A percentile compares a stretch with the other conserved stretches of the same genome.
Evolutionary conservation across 2,888 invertebrate genomes (phyloP).

Genomic region (Acanthosepion esculentum): DNA sequence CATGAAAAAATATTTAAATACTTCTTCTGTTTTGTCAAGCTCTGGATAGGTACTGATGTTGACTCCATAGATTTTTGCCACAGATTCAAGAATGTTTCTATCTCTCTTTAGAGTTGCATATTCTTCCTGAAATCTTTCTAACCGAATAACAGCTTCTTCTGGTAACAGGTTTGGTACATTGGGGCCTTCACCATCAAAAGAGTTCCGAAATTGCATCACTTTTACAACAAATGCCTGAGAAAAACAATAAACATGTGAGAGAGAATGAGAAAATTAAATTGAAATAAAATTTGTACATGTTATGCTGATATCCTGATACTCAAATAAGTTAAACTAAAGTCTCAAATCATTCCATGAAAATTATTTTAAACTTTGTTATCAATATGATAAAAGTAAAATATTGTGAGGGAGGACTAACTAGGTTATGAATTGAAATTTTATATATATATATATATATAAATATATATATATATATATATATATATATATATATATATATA

Average conservation of each 20-base stretch:
- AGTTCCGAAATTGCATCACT: constrained; percentile 75
- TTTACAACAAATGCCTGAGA: constrained; percentile 75
- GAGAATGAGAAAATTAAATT: no score
- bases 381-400: no score
- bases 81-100: constrained; percentile 74
- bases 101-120: constrained; percentile 72
- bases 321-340: no score
- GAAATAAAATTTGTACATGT: no score
- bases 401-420: no score
- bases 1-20: constrained; percentile 52
- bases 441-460: no score
- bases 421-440: no score
- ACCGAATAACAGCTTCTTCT: constrained; percentile 71
- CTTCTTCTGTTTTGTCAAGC: constrained; percentile 75
- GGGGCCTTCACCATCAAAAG: constrained; percentile 75
- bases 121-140: constrained; percentile 73
- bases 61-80: constrained; percentile 75
- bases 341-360: no score
- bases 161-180: constrained; percentile 73
- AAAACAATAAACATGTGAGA: neutral
- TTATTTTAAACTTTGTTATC: no score
- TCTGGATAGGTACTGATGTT: constrained; percentile 74
- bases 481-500: no score
- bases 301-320: no score
- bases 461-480: no score